Evolutionary conservation across 2,888 invertebrate genomes (phyloP), one percentile per base, ranked within the genome.

Genomic region (Archips xylosteana): DNA sequence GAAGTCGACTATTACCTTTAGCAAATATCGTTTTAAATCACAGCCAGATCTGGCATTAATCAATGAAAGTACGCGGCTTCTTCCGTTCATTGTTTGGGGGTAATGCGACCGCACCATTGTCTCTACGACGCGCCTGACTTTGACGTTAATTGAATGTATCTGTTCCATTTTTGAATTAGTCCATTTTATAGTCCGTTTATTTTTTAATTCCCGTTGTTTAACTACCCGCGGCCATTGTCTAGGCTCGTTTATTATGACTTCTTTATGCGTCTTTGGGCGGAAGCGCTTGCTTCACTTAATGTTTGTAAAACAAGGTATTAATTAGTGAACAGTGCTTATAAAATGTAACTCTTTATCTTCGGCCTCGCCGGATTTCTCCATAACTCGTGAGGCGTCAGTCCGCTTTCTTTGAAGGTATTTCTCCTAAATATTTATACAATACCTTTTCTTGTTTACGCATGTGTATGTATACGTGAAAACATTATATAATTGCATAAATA

Each of bases 51-150:
- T 82, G 83, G 83, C 86, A 88, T 88, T 87, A 87, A 89, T 91
- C 88, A 87, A 87, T 87, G 83, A 86, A 87, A 87, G 85, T 85
- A 83, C 83, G 81, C 77, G 78, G 79, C 83, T 85, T 74, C 86
- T 90, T 92, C 91, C 91, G 90, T 83, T 85, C 88, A 89, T 92
- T 92, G 92, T 91, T 85, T 80, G 78, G 76, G 78, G 79, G 75
- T 80, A 81, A 80, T 76, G 81, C 76, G 79, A 82, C 74, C 79
- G 75, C 77, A 78, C 83, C 75, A 88, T 88, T 88, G 86, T 88
- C 80, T 87, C 82, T 77, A 76, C 75, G 77, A 76, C 77, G 78
- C 80, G 78, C 81, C 81, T 81, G 81, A 82, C 81, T 79, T 79
- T 77, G 78, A 79, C 77, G 79, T 77, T 79, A 79, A 78, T 79